These are phyloP conservation scores for Mesorhabditis sp. DNA, from an alignment of 2,888 invertebrate species.

Conservation along the genomic window DNA sequence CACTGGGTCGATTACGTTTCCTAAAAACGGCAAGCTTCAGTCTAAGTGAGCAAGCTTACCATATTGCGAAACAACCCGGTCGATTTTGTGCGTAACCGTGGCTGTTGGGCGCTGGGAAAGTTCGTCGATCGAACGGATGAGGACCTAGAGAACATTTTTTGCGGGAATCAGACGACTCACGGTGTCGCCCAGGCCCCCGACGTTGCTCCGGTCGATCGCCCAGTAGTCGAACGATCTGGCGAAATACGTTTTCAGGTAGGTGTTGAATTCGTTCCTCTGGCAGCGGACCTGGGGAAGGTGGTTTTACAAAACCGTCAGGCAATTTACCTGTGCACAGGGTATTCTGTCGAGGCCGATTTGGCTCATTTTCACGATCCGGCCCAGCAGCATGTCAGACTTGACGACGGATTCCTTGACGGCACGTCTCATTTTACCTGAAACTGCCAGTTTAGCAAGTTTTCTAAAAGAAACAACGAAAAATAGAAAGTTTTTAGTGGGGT, in stretches of 20 bases:
- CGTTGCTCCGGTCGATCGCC: constrained; percentile 42
- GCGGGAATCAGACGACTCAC: constrained; percentile 18
- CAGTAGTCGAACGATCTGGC: constrained; percentile 48
- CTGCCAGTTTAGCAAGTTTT: no score
- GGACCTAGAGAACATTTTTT: neutral
- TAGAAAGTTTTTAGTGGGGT: no score
- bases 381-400: constrained; percentile 43
- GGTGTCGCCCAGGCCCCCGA: constrained; percentile 42
- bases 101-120: constrained; percentile 35
- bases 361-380: constrained; percentile 44
- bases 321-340: constrained; percentile 42
- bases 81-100: constrained; percentile 41
- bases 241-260: constrained; percentile 52
- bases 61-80: constrained; percentile 45
- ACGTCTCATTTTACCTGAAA: neutral
- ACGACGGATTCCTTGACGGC: constrained; percentile 34
- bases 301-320: neutral
- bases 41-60: constrained; percentile 18
- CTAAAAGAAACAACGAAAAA: no score
- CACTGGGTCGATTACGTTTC: constrained; percentile 48
- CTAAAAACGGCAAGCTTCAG: constrained; percentile 13
- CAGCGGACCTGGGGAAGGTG: constrained; percentile 39
- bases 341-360: constrained; percentile 48
- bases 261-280: constrained; percentile 49
- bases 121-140: constrained; percentile 42